Evolutionary conservation across 1,140 invertebrate species (phyloP).

Genomic region (Drosophila orosa): DNA sequence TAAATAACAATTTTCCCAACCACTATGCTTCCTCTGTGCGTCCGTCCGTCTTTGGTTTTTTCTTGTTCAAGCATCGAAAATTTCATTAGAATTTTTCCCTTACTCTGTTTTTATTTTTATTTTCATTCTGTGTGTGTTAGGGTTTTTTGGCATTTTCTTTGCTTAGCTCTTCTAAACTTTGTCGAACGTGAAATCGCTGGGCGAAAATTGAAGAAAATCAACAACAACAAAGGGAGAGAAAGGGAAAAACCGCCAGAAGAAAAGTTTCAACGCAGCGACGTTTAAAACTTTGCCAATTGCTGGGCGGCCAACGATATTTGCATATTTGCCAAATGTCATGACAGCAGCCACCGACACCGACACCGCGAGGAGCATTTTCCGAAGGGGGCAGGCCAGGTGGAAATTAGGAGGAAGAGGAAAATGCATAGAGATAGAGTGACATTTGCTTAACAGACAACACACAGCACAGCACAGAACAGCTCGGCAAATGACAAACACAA

Average conservation of each 20-base stretch:
- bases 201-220: conserved; percentile 72
- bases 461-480: conserved; percentile 12
- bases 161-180: conserved; percentile 81
- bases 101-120: conserved; percentile 38
- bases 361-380: conserved; percentile 29
- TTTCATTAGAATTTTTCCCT: conserved; percentile 52
- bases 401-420: conserved; percentile 8
- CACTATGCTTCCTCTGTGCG: conserved; percentile 11
- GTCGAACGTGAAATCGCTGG: conserved; percentile 82
- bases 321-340: conserved; percentile 72
- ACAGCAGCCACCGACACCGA: no score
- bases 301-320: conserved; percentile 55
- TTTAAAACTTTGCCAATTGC: conserved; percentile 66
- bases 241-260: conserved; percentile 1
- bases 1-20: background rate
- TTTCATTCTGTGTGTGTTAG: conserved; percentile 41
- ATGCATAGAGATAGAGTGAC: conserved; percentile 51
- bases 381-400: conserved; percentile 9
- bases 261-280: conserved; percentile 49
- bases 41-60: conserved; percentile 15
- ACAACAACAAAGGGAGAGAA: conserved; percentile 31
- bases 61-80: conserved; percentile 35
- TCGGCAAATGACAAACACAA: conserved; percentile 70
- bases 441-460: conserved; percentile 67
- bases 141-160: conserved; percentile 64